A percentile compares a stretch with the other conserved stretches of the same genome.
Conservation (phyloP, 2,113 vertebrate species). For the Xenopus tropicalis region UCB_Xtro_10.0 CM004445.2:25142501-25143000, state of each 20-base stretch:
- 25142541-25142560: constrained; percentile 86
- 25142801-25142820: constrained; percentile 44
- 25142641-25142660: constrained; percentile 75
- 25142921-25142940: too few relatives aligned
- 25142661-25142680: constrained; percentile 66
- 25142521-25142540: constrained; percentile 89
- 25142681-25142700: constrained; percentile 18
- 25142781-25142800: constrained; percentile 74
- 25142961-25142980: too few relatives aligned
- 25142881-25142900: too few relatives aligned
- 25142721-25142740: constrained; percentile 66
- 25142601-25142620: constrained; percentile 79
- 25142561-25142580: constrained; percentile 84
- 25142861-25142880: too few relatives aligned
- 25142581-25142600: constrained; percentile 79
- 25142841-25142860: too few relatives aligned
- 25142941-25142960: too few relatives aligned
- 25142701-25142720: constrained; percentile 29
- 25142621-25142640: constrained; percentile 76
- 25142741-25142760: constrained; percentile 52
- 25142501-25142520: constrained; percentile 82
- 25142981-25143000: too few relatives aligned
- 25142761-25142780: constrained; percentile 56
- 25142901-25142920: too few relatives aligned
- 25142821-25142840: background rate